Evolutionary conservation across 2,797 vertebrate species (phyloP).

Genomic region (Leptoclinus maculatus): DNA sequence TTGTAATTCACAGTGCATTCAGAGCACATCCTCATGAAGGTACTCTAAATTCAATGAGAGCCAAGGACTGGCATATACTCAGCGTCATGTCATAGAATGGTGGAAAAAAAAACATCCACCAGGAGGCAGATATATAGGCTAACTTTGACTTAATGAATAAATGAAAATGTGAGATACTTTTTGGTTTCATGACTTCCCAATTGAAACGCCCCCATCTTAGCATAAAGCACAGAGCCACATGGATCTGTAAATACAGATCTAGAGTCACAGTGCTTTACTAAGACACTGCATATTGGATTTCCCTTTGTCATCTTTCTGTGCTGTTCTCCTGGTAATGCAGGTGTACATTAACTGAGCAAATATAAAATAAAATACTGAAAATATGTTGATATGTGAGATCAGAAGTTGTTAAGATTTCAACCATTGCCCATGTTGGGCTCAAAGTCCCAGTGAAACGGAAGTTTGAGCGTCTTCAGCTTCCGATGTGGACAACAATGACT

Average conservation of each 20-base stretch:
- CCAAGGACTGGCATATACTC: constrained; percentile 4
- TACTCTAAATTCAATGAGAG: constrained; percentile 30
- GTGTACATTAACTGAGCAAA: not conserved
- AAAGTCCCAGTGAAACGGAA: not conserved
- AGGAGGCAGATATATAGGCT: not conserved
- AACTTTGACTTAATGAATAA: not conserved
- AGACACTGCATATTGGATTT: not conserved
- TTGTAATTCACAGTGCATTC: constrained; percentile 37
- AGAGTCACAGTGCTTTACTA: not conserved
- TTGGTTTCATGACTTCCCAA: not conserved
- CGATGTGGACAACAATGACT: too few species aligned
- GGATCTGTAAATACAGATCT: not conserved
- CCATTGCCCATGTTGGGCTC: not conserved
- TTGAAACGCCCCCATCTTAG: not conserved
- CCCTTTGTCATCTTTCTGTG: not conserved
- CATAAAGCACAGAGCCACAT: not conserved
- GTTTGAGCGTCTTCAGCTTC: too few species aligned
- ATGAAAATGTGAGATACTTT: not conserved
- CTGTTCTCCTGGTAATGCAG: not conserved
- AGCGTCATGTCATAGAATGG: not conserved
- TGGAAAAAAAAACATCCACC: not conserved
- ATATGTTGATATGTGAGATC: not conserved
- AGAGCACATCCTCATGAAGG: constrained; percentile 22
- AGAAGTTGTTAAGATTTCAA: not conserved
- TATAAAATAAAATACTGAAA: not conserved